These are phyloP conservation scores for Phengaris alcon DNA, from an alignment of 2,888 invertebrate species.

Conservation along the genomic window DNA sequence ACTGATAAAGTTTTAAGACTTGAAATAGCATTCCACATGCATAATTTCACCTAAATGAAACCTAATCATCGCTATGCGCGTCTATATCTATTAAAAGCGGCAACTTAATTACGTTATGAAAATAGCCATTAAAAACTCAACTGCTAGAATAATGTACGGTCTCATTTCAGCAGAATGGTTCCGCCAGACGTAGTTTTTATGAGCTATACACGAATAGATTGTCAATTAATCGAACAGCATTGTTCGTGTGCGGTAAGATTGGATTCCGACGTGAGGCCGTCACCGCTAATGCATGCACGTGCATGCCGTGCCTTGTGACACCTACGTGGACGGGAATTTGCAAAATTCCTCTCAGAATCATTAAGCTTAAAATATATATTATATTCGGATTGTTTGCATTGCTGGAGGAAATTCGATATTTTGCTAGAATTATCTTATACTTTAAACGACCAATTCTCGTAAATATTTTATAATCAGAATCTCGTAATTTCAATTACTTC, in stretches of 20 bases:
- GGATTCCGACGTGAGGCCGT: conserved; percentile 65
- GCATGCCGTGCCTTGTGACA: conserved; percentile 48
- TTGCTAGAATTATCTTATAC: too few species aligned
- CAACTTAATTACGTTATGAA: conserved; percentile 28
- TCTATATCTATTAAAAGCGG: conserved; percentile 27
- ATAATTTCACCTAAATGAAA: conserved; percentile 1
- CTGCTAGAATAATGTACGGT: conserved; percentile 19
- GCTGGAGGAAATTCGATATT: background rate
- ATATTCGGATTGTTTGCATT: background rate
- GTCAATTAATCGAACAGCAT: conserved; percentile 40
- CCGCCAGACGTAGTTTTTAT: conserved; percentile 25
- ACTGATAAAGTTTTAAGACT: conserved; percentile 4
- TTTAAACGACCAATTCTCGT: too few species aligned
- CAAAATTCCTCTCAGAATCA: background rate
- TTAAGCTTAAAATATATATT: background rate
- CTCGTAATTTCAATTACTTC: too few species aligned
- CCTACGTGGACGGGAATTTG: conserved; percentile 42
- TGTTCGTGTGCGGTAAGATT: conserved; percentile 51
- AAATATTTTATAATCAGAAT: too few species aligned
- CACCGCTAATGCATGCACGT: conserved; percentile 62
- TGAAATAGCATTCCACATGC: conserved; percentile 1
- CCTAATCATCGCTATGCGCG: conserved; percentile 18
- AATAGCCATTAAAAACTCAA: conserved; percentile 26
- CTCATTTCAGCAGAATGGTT: conserved; percentile 23
- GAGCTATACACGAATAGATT: conserved; percentile 15